Evolutionary conservation across 2,797 vertebrate species (phyloP), one percentile per base, ranked within the genome.

Genomic region (Poecile montanus): DNA sequence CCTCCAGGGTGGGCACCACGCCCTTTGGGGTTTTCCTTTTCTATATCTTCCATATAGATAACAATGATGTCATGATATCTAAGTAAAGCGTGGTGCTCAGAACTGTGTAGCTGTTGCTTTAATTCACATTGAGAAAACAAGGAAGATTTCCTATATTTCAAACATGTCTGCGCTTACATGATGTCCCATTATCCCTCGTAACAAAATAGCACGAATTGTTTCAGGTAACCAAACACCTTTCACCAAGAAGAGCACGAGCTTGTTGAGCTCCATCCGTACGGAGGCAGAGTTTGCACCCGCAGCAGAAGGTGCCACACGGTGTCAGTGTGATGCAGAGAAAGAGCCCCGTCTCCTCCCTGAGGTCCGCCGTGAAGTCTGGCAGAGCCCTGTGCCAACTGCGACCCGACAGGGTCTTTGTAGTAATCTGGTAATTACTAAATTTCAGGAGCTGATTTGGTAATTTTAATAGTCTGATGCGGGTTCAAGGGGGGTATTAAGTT

Each of bases 261-360:
- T 3, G 11, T 16, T 36, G 8, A 2, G 6, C 18, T 45, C 10
- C 26, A 1, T 5, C 8, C 3, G 0, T 0, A 0, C 0, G 2
- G 40, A 15, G 58, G 23, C 26, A 1, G 10, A 30, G 42, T 7
- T 29, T 6, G 22, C 3, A 1, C 1, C 8, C 1, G 29, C 8
- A 57, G 51, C 65, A 1, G 6, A 5, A 11, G 32, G 79, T 18
- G 80, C 95, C 94, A 79, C 94, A 66, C 50, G 95, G 72, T 71
- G 93, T 86, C 82, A 67, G 80, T 60, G 25, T 11, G 74, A 60
- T 27, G 71, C 92, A 54, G 81, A 4, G 83, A 61, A 51, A 87
- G 72, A 71, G 81, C 10, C 30, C 9, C 0, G 1, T 0, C 20
- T 4, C 26, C 0, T 0, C 10, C 13, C 21, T 1, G 6, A 0